Evolutionary conservation across 2,113 vertebrate species (phyloP).

Genomic region (Phodopus roborovskii): DNA sequence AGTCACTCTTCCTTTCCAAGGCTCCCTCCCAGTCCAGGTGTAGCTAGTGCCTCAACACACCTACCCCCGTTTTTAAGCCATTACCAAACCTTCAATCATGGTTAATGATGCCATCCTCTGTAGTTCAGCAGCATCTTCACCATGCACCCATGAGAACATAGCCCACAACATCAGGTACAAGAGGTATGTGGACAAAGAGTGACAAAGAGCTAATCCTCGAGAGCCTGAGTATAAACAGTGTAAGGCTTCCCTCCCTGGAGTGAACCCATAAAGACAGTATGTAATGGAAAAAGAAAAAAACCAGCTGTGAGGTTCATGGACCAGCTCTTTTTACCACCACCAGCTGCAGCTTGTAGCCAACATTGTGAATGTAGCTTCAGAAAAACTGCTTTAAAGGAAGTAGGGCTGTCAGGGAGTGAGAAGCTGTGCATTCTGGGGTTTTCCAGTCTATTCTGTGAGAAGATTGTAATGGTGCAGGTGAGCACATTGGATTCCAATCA

Average conservation of each 20-base stretch:
- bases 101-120: background rate
- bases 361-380: accelerated
- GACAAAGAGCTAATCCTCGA: background rate
- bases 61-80: background rate
- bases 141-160: background rate
- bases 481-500: background rate
- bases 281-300: background rate
- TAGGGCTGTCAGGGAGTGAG: background rate
- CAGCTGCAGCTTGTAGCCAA: background rate
- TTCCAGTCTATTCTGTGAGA: background rate
- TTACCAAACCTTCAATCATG: background rate
- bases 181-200: background rate
- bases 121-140: background rate
- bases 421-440: background rate
- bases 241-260: background rate
- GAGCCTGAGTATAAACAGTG: background rate
- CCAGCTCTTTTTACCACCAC: background rate
- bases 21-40: too few species aligned
- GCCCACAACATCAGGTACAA: background rate
- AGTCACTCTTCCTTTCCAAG: background rate
- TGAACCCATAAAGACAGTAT: background rate
- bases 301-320: background rate
- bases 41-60: background rate
- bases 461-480: background rate
- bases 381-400: background rate